Conservation (phyloP, 2,797 vertebrate genomes). For the Martes flavigula region DNA sequence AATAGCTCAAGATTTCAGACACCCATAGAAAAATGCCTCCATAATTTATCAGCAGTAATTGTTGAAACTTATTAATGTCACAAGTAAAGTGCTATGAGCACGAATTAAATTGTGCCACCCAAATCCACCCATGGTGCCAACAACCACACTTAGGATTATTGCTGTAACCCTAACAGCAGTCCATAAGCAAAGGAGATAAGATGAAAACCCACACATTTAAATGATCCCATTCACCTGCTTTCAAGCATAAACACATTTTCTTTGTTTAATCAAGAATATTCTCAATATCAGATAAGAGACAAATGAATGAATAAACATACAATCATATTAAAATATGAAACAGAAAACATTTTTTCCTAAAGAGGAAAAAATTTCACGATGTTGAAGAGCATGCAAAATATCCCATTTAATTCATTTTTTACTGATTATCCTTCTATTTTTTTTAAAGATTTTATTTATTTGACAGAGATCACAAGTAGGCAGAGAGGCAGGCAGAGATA, state of each 20-base stretch:
- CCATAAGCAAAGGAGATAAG: neutral
- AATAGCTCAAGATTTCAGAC: neutral
- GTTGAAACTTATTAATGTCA: neutral
- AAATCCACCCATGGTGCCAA: neutral
- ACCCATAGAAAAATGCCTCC: neutral
- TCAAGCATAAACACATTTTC: neutral
- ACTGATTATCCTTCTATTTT: neutral
- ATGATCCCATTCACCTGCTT: neutral
- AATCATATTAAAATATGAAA: neutral
- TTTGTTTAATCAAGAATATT: neutral
- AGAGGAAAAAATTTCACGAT: neutral
- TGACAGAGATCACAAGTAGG: no score
- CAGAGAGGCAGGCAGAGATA: no score
- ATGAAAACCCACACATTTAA: neutral
- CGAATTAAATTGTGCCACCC: neutral
- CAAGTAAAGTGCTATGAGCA: neutral
- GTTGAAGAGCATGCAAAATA: neutral
- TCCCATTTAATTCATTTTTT: neutral
- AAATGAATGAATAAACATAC: neutral
- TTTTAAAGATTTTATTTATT: no score
- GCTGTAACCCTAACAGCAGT: neutral
- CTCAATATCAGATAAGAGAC: neutral
- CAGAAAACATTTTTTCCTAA: neutral
- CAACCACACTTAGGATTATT: neutral
- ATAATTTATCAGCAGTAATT: neutral